These are phyloP conservation scores for Pterophyllum scalare DNA, from an alignment of 2,113 vertebrate genomes.

Conservation along the genomic window DNA sequence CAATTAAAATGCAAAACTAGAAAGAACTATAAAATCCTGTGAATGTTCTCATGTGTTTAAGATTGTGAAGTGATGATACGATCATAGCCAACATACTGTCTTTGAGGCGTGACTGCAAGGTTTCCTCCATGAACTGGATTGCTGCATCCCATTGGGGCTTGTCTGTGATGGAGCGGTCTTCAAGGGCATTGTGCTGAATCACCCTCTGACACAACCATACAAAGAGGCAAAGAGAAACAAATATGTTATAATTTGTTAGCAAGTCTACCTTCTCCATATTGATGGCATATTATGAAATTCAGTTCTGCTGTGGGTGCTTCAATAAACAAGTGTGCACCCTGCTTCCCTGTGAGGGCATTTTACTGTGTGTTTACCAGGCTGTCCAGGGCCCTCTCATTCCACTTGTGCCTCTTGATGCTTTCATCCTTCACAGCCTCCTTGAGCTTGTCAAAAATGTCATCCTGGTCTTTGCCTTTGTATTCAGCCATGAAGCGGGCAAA, in stretches of 20 bases:
- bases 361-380: constrained; percentile 87
- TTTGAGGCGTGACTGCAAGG: constrained; percentile 91
- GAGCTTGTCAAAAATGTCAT: constrained; percentile 98
- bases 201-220: constrained; percentile 84
- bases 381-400: constrained; percentile 96
- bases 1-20: background rate
- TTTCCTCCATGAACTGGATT: constrained; percentile 99
- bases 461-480: constrained; percentile 95
- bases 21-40: background rate
- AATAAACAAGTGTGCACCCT: background rate
- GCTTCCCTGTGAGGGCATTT: constrained; percentile 9
- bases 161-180: constrained; percentile 97
- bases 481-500: constrained; percentile 99
- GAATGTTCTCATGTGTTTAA: background rate
- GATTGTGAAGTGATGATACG: background rate
- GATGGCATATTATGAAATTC: background rate
- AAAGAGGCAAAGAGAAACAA: constrained; percentile 11
- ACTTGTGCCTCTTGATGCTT: constrained; percentile 96
- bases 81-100: constrained; percentile 86
- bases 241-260: background rate
- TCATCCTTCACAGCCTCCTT: constrained; percentile 98
- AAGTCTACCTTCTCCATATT: background rate
- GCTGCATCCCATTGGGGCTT: constrained; percentile 98
- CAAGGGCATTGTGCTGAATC: constrained; percentile 98
- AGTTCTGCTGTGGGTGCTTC: background rate